A percentile compares a stretch with the other conserved stretches of the same genome.
Conservation (phyloP, 1,140 invertebrate genomes). For the Brachionus calyciflorus region DNA sequence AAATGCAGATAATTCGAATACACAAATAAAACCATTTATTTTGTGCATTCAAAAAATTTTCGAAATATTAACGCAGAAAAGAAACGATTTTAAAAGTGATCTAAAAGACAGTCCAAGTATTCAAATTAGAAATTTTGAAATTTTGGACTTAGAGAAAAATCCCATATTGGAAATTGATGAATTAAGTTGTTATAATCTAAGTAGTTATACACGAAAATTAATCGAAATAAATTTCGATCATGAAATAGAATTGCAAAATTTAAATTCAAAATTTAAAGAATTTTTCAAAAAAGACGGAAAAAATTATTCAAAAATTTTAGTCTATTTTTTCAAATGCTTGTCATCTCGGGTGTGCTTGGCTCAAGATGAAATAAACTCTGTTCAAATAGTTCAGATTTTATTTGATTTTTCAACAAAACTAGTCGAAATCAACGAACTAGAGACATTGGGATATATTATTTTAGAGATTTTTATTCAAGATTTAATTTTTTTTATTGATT, state of each 20-base stretch:
- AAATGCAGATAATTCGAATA: neutral
- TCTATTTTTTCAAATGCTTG: neutral
- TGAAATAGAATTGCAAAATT: neutral
- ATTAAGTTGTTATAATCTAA: neutral
- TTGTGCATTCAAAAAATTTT: conserved; percentile 14
- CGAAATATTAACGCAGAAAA: neutral
- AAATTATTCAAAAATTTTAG: conserved; percentile 31
- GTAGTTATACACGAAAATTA: neutral
- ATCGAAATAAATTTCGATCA: neutral
- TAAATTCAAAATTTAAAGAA: neutral
- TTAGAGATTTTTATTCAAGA: neutral
- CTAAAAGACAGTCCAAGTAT: neutral
- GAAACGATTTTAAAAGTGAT: neutral
- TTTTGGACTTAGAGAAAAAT: neutral
- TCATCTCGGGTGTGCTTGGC: neutral
- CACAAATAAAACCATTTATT: neutral
- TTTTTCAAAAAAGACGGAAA: neutral
- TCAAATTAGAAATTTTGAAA: conserved; percentile 21
- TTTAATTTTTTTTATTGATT: neutral
- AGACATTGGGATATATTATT: neutral
- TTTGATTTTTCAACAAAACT: neutral
- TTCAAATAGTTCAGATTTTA: neutral
- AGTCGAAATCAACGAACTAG: neutral
- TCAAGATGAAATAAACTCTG: conserved; percentile 36
- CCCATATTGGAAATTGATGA: neutral